Evolutionary conservation across 30 jellyfish, hydroid and myxozoan species (phyloP), one percentile per base, ranked within the genome.

Genomic region (Turritopsis rubra): DNA sequence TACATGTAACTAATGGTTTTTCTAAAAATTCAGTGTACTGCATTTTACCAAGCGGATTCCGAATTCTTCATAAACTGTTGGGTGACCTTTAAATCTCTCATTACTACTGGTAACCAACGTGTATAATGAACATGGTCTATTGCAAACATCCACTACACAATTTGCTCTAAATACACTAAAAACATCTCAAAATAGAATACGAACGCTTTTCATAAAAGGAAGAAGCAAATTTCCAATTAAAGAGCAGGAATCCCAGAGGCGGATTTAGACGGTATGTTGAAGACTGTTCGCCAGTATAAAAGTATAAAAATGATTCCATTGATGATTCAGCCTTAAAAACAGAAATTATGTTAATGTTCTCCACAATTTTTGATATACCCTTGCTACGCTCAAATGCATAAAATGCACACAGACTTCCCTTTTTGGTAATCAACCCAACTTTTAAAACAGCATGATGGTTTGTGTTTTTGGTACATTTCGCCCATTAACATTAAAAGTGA

Each of bases 1-100:
- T 66, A 9, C 17, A 22, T 66, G 28, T 25, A 3, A 9, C 8
- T 18, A 66, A 26, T 66, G 16, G 7, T n/a, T 66, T 25, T 17
- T 3, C 8, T 7, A 17, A 3, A 18, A 66, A 66, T 1, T 9
- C 17, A 17, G 7, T 22, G 29, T n/a, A 66, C 29, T 66, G 76
- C 8, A 8, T 66, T 66, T 7, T 66, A 3, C 76, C 76, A 17
- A 26, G 60, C 75, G 7, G 90, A 82, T 23, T 66, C 16, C 21
- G 71, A 86, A 86, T 81, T 85, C 91, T 31, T 66, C 20, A 54
- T 85, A 66, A 1, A 85, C 82, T 79, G 16, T 5, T 13, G 88
- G 88, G 68, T 85, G 88, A 7, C 65, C 52, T 78, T 29, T 52
- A 85, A 29, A 65, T 80, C 87, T 5, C 26, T 23, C 20, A 80